A percentile compares a stretch with the other conserved stretches of the same genome.
These are phyloP conservation scores for Pandion haliaetus DNA, from an alignment of 2,113 vertebrate genomes.

Conservation along the genomic window DNA sequence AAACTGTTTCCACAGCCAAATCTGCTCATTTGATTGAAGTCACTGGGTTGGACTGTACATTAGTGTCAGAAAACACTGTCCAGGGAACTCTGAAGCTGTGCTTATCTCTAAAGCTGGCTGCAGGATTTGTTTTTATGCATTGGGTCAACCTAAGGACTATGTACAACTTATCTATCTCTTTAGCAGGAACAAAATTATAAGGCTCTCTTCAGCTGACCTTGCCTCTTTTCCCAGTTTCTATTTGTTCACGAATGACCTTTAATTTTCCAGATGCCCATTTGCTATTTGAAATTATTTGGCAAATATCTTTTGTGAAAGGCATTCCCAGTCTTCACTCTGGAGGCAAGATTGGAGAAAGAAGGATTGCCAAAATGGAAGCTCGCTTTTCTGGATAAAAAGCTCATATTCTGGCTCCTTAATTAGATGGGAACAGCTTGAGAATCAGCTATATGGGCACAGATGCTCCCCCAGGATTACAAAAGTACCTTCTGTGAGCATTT, in stretches of 20 bases:
- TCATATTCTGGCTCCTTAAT: neutral
- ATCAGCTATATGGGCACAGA: neutral
- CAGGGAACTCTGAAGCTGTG: neutral
- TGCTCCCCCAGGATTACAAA: neutral
- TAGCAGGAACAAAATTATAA: neutral
- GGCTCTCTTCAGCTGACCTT: neutral
- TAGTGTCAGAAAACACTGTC: slow-evolving; percentile 8
- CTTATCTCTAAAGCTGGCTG: slow-evolving; percentile 31
- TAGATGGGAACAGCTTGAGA: neutral
- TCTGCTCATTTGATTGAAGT: neutral
- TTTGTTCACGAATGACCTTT: neutral
- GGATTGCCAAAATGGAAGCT: neutral
- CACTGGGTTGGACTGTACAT: neutral
- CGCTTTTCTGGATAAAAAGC: neutral
- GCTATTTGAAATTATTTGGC: neutral
- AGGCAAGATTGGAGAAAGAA: neutral
- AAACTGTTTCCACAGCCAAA: neutral
- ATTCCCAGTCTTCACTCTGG: neutral
- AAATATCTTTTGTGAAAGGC: neutral
- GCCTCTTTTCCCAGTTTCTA: neutral
- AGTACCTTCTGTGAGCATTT: neutral
- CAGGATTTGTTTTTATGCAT: slow-evolving; percentile 7
- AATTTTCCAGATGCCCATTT: neutral
- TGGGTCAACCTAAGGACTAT: neutral
- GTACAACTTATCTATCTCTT: neutral